Percentiles rank a stretch among this genome's conserved stretches.
phyloP scores from a whole-genome alignment of 92 coral and sea anemone genomes.

The Zoanthus solanderi region DNA sequence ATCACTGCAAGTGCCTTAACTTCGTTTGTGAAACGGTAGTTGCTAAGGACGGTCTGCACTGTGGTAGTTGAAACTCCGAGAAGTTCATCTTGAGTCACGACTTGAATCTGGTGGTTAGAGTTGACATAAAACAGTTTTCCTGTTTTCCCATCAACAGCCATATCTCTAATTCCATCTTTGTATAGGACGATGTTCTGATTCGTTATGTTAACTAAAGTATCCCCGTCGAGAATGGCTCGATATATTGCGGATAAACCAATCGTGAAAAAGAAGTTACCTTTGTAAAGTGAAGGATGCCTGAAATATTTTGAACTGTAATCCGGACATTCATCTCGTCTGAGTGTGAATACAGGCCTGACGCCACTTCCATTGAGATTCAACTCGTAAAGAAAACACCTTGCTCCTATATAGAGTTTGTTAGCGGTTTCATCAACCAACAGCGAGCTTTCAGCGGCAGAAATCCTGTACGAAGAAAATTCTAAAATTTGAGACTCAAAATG shows the following conservation, averaged over 20 bases:
- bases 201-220: background rate
- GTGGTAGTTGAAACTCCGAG: background rate
- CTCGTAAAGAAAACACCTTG: background rate
- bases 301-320: background rate
- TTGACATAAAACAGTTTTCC: constrained; percentile 22
- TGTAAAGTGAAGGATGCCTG: background rate
- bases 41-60: background rate
- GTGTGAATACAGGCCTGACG: background rate
- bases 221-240: background rate
- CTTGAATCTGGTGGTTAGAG: background rate
- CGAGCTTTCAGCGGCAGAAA: background rate
- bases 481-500: constrained; percentile 37
- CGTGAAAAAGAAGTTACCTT: background rate
- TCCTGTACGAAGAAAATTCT: background rate
- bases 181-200: background rate
- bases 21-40: constrained; percentile 9
- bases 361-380: constrained; percentile 2
- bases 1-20: background rate
- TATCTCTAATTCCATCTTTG: background rate
- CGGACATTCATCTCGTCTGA: too few species aligned
- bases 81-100: background rate
- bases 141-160: background rate
- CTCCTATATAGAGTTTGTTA: constrained; percentile 10
- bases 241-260: background rate
- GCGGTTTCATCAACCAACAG: constrained; percentile 7